A percentile compares a stretch with the other conserved stretches of the same genome.
phyloP scores from a whole-genome alignment of 2,113 vertebrate species.

The Lucifuga dentata region DNA sequence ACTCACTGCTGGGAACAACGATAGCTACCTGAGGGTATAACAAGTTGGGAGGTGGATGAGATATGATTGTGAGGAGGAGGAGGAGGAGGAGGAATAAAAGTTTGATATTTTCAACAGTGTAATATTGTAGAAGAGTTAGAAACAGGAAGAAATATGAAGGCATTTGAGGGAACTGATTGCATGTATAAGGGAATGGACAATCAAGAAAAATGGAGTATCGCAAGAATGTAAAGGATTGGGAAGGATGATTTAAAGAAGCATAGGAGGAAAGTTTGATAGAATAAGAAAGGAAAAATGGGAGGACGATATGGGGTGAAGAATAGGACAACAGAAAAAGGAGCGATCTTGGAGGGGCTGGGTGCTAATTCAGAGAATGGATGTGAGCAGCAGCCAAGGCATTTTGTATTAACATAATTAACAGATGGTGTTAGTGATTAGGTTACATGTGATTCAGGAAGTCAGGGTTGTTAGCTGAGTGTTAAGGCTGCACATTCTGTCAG shows the following conservation, averaged over 20 bases:
- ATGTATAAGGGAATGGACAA: slow-evolving; percentile 47
- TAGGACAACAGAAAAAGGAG: slow-evolving; percentile 63
- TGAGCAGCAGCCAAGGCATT: slow-evolving; percentile 77
- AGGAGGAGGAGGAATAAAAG: slow-evolving; percentile 47
- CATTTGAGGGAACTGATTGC: slow-evolving; percentile 43
- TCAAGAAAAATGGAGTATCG: slow-evolving; percentile 24
- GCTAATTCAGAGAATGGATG: slow-evolving; percentile 75
- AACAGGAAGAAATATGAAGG: slow-evolving; percentile 28
- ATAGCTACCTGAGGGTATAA: slow-evolving; percentile 41
- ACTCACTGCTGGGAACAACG: slow-evolving; percentile 62
- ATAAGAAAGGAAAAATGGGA: slow-evolving; percentile 62
- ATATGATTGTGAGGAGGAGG: slow-evolving; percentile 41
- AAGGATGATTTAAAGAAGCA: slow-evolving; percentile 50
- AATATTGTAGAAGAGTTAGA: slow-evolving; percentile 34
- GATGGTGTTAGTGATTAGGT: slow-evolving; percentile 84
- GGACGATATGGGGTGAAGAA: slow-evolving; percentile 53
- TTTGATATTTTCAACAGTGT: slow-evolving; percentile 58
- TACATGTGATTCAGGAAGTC: slow-evolving; percentile 80
- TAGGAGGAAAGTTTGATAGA: slow-evolving; percentile 59
- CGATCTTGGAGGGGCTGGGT: slow-evolving; percentile 46
- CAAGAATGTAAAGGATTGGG: slow-evolving; percentile 61
- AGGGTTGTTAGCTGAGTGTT: slow-evolving; percentile 77
- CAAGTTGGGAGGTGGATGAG: slow-evolving; percentile 35
- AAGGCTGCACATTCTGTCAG: slow-evolving; percentile 74
- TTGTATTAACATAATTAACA: slow-evolving; percentile 85